Base-by-base conservation (phyloP, 2,888 invertebrate species). In the Melolontha melolontha region DNA sequence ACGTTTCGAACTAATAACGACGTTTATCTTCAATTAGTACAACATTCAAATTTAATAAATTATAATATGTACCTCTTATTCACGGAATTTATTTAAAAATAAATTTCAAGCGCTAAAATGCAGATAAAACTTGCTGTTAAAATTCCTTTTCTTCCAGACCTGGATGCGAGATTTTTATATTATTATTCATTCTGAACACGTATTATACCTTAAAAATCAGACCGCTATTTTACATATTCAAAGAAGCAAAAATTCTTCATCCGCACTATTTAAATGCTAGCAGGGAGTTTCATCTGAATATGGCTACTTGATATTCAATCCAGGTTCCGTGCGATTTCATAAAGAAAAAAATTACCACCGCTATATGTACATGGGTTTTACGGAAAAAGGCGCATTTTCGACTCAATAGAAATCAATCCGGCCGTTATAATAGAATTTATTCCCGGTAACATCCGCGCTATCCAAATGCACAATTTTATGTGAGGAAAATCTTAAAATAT, bases 271-370 rank as follows among this genome's bases (percentile, higher is more conserved):
- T 74, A 74, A 74, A 74, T 74, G 72, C 71, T 68, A 63, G 68
- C 67, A 40, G 72, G 70, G 71, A 71, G 72, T 71, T 73, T 69
- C 72, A 76, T 76, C 77, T 76, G 76, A 77, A 76, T 76, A 77
- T 71, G 72, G 71, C 75, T 75, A 71, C 71, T 77, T 77, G 74
- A 75, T 75, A 77, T 77, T 77, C 77, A 75, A 75, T 76, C 75
- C 72, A 71, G 71, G 75, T 77, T 67, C 70, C 68, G 66, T 74
- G 74, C 76, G 76, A 76, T 77, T 76, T 76, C 74, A 73, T 73
- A 74, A 65, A 72, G 73, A 75, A 73, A 68, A 59, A 68, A 66
- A 66, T 66, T 66, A 57, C 66, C 57, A 17, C 55, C 42, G 44
- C 14, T 44, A 54, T 17, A 29, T 47, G 44, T 44, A 44, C 27